Evolutionary conservation across 2,888 invertebrate genomes (phyloP).

Genomic region (Polylopha cassiicola): DNA sequence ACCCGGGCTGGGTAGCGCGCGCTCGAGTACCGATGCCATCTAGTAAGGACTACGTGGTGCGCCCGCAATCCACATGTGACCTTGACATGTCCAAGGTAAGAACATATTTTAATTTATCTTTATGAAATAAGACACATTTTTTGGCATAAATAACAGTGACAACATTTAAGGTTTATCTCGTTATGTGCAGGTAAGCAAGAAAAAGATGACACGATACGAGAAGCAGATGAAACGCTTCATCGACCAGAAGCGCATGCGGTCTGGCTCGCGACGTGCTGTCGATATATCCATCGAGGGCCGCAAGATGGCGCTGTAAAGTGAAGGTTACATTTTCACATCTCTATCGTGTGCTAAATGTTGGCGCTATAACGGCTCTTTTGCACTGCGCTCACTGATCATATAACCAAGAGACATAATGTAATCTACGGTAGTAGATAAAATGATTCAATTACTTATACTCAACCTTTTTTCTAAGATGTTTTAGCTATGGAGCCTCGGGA

Average conservation of each 20-base stretch:
- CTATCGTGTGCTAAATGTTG: no score
- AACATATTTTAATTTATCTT: conserved; percentile 21
- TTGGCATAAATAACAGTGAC: not conserved
- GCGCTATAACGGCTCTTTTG: not conserved
- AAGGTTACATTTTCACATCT: not conserved
- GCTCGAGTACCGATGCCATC: conserved; percentile 97
- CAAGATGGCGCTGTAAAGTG: conserved; percentile 91
- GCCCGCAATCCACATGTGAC: conserved; percentile 94
- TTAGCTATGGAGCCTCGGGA: no score
- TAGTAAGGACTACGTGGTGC: conserved; percentile 96
- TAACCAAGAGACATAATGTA: no score
- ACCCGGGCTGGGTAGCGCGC: conserved; percentile 95
- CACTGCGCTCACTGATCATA: not conserved
- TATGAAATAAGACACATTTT: not conserved
- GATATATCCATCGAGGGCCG: conserved; percentile 97
- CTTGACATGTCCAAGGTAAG: conserved; percentile 88
- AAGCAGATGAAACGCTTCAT: conserved; percentile 94
- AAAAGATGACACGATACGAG: conserved; percentile 92
- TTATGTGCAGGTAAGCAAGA: conserved; percentile 81
- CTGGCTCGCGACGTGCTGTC: conserved; percentile 89
- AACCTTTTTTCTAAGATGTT: no score
- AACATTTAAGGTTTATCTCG: conserved; percentile 15
- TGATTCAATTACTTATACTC: no score
- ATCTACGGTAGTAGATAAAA: no score
- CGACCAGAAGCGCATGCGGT: conserved; percentile 88